Evolutionary conservation across 2,888 invertebrate species (phyloP).

Genomic region (Caradrina clavipalpis): DNA sequence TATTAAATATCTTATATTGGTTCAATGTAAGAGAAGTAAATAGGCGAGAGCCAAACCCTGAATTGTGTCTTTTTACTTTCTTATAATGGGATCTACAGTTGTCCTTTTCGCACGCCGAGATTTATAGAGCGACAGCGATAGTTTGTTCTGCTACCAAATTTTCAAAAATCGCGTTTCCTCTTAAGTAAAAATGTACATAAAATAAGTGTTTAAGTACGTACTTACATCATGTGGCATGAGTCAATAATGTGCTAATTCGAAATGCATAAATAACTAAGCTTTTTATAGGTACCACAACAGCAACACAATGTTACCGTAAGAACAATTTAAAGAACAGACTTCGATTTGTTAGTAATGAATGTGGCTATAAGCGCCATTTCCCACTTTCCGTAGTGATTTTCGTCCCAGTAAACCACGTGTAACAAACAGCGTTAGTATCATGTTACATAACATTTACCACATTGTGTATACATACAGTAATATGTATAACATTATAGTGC

Average conservation of each 20-base stretch:
- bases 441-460: slow-evolving; percentile 38
- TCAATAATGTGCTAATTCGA: background rate
- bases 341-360: background rate
- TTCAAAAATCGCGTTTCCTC: too few species aligned
- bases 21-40: too few species aligned
- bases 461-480: slow-evolving; percentile 22
- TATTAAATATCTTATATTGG: too few species aligned
- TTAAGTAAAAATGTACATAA: too few species aligned
- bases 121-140: too few species aligned
- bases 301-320: slow-evolving; percentile 1
- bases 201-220: background rate
- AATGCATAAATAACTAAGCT: slow-evolving; percentile 1
- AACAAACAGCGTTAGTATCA: slow-evolving; percentile 13
- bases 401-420: slow-evolving; percentile 17
- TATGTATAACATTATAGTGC: background rate
- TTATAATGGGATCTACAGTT: too few species aligned
- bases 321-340: slow-evolving; percentile 6
- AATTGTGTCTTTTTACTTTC: too few species aligned
- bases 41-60: too few species aligned
- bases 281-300: slow-evolving; percentile 1
- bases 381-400: background rate
- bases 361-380: background rate
- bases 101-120: too few species aligned
- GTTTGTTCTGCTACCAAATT: too few species aligned
- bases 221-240: background rate